phyloP scores from a whole-genome alignment of 2,113 vertebrate genomes.

The Piaya cayana region DNA sequence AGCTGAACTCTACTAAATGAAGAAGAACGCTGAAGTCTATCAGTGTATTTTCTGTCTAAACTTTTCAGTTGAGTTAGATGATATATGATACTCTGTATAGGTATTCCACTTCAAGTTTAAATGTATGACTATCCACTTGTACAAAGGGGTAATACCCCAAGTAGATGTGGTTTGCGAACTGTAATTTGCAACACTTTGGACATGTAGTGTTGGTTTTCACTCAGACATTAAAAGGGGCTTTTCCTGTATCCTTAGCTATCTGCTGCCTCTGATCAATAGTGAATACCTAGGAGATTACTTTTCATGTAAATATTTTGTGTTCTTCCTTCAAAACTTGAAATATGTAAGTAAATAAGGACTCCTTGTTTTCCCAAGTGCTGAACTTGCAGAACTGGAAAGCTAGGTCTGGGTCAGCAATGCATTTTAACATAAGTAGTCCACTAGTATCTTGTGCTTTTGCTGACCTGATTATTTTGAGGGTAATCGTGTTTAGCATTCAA shows the following conservation, averaged over 20 bases:
- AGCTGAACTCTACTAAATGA: background rate
- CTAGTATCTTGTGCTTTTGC: background rate
- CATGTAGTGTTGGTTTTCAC: background rate
- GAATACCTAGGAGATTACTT: background rate
- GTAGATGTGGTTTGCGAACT: background rate
- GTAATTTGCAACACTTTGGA: background rate
- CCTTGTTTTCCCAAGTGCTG: background rate
- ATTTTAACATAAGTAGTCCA: background rate
- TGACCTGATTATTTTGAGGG: background rate
- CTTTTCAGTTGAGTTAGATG: background rate
- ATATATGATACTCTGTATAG: background rate
- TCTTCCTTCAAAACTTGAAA: background rate
- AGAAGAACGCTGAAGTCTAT: background rate
- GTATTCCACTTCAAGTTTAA: background rate
- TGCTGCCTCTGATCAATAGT: background rate
- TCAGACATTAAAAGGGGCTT: background rate
- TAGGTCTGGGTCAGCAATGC: background rate
- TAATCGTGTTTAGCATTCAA: background rate
- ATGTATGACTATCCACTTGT: background rate
- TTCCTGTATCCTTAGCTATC: background rate
- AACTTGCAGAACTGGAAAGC: background rate
- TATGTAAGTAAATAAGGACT: background rate
- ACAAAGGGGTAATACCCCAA: background rate
- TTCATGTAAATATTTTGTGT: fast-evolving
- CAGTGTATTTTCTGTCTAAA: background rate